Base-by-base conservation (phyloP, 2,888 invertebrate genomes). In the Neria commutata region DNA sequence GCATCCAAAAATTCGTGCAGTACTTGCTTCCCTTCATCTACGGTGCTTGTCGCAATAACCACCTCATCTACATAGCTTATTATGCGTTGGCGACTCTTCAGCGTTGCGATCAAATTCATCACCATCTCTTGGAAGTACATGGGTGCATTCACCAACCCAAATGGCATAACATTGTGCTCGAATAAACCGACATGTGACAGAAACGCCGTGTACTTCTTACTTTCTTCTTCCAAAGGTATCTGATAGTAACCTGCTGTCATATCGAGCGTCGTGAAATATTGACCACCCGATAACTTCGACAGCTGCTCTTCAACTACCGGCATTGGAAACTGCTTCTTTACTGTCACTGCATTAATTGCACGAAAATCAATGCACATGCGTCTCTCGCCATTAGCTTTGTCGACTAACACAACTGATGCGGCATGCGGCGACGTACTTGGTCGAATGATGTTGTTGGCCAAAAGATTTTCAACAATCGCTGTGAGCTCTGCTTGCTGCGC, bases 131-230 rank as follows among this genome's bases (percentile, higher is more conserved):
- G 75, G 63, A 75, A 79, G 14, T 66, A 64, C 14, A 65, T 60
- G n/a, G 73, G 73, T 3, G 75, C 73, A 54, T 77, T 77, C 2
- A 64, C 37, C 8, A 77, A 61, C 2, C 77, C 79, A 59, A 78
- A 81, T 2, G 75, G 73, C 72, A 78, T 72, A 0, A 64, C 37
- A 1, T 61, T 49, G 51, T 67, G 76, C 63, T 78, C 70, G 42
- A 65, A 77, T 4, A 73, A 60, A 10, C 74, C 75, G 40, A 71
- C 72, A 1, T 68, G 70, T 5, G 75, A 79, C 2, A 70, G 65
- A 33, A 77, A 73, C 0, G 71, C 72, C 0, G 76, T 78, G 19
- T 69, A 72, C 3, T 61, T 63, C 10, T 68, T 66, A 25, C 71
- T 71, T 3, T 74, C 49, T 23, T 52, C 40, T 23, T 45, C 52